Evolutionary conservation across 2,888 invertebrate species (phyloP), one percentile per base, ranked within the genome.

Genomic region (Sinodicranocentrus sp.): DNA sequence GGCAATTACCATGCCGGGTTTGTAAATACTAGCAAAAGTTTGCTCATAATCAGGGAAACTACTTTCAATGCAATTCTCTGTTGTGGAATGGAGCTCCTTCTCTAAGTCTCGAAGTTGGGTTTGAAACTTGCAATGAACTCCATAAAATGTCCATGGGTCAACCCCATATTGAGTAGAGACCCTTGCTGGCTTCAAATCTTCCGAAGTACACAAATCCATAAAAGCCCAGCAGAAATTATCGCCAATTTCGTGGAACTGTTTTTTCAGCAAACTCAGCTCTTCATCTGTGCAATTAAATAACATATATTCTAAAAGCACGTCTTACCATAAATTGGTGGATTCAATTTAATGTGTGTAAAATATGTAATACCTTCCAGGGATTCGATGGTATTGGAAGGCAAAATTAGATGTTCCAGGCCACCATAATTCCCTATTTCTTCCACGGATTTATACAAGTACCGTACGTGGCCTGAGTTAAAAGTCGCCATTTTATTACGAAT

Each of bases 131-230:
- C 23, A 63, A 6, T 76, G 44, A 5, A 72, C 73, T n/a, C 84
- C 84, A 28, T 73, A 84, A 26, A 86, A 63, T 2, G 19, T 5
- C 71, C 76, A 76, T 1, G 86, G 86, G 68, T 84, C 28, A 21
- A 26, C 39, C 1, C 72, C 71, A 44, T 21, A 86, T 8, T 44
- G 71, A 3, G 78, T 63, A 15, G 39, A 67, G 21, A 85, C 63
- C 48, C 61, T 48, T 0, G 70, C 59, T 0, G 78, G 48, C 13
- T 73, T 44, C 3, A 76, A 57, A 21, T 65, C 44, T 2, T 23
- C 26, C 8, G 26, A 13, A 2, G 21, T 6, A n/a, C 61, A 65
- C 8, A 44, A 25, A 6, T 28, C 28, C 5, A 86, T 23, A 59
- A 59, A 68, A 0, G 86, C 86, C 86, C 86, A 86, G 1, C 67